Base-by-base conservation (phyloP, 2,888 invertebrate genomes). In the Selenia dentaria region DNA sequence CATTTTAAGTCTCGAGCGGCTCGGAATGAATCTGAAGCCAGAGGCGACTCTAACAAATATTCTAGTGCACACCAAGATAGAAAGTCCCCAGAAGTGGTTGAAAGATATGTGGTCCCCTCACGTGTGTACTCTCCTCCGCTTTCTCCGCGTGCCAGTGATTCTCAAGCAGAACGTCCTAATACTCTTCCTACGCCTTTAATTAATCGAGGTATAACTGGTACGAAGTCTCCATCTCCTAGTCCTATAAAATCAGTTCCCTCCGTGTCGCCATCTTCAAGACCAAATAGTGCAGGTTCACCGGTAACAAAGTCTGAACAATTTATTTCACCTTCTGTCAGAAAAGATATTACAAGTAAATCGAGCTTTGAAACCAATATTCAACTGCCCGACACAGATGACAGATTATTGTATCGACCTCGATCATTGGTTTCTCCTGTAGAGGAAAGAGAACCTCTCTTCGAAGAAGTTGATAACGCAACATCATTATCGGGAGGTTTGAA, bases 1-100 rank as follows among this genome's bases (percentile, higher is more conserved):
- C 97, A 96, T 83, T 97, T 97, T 78, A 95, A 96, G 88, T 92
- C 95, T 36, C 93, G 95, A 59, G 92, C 94, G 32, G 54, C 73
- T 46, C 79, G 85, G 51, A 74, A 69, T 52, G 89, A 88, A 48
- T 63, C 68, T 43, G 88, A 89, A 53, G 57, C 65, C 37, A 82
- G 74, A 67, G 52, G 72, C 36, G 89, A 88, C 41, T 71, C 80
- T 54, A 83, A 65, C 41, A 74, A 77, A 72, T 77, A 79, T 66
- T 54, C 76, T 52, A 70, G 76, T 67, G 68, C 73, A 56, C 74
- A 76, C 64, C 74, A 74, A 60, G 89, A 85, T 24, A 75, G 81
- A 64, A 87, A 82, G 62, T 86, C 86, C 18, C 83, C 86, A 32
- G 89, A 89, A 48, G 69, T 61, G 40, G 40, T 65, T 11, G 88